A percentile compares a stretch with the other conserved stretches of the same genome.
Conservation (phyloP, 2,113 vertebrate species). For the Lynx canadensis region DNA sequence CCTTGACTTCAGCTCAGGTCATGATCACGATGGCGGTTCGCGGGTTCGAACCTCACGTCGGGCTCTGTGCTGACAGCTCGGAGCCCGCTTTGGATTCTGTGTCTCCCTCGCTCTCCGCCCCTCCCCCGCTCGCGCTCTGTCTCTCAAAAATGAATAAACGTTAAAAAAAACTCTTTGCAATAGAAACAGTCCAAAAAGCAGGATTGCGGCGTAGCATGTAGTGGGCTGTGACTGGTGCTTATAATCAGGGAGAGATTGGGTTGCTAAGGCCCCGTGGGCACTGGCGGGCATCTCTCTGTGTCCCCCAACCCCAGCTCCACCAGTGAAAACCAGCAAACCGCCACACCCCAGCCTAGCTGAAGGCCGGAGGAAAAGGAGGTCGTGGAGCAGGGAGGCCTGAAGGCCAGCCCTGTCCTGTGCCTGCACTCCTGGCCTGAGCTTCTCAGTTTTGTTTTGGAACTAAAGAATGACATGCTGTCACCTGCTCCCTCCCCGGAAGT, state of each 20-base stretch:
- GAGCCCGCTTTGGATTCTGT: too few relatives aligned
- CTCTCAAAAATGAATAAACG: too few relatives aligned
- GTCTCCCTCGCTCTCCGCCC: too few relatives aligned
- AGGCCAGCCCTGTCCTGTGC: background rate
- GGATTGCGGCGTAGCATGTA: rapidly evolving
- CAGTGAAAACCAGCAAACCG: background rate
- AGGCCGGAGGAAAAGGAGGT: background rate
- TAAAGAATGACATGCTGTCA: background rate
- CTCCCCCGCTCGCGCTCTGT: too few relatives aligned
- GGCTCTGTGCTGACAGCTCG: too few relatives aligned
- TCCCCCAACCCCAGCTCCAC: rapidly evolving
- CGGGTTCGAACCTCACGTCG: too few relatives aligned
- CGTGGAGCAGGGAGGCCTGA: background rate
- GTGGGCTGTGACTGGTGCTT: background rate
- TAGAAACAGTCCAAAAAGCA: background rate
- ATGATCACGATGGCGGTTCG: too few relatives aligned
- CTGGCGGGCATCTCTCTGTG: background rate
- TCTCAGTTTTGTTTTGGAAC: background rate
- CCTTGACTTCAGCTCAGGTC: too few relatives aligned
- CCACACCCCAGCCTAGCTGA: background rate
- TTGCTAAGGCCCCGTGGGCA: background rate
- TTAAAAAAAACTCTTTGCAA: background rate
- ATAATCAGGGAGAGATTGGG: rapidly evolving
- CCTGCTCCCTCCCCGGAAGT: background rate
- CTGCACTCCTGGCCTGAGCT: background rate